phyloP scores from a whole-genome alignment of 92 coral and sea anemone genomes.

The Micromussa lordhowensis region DNA sequence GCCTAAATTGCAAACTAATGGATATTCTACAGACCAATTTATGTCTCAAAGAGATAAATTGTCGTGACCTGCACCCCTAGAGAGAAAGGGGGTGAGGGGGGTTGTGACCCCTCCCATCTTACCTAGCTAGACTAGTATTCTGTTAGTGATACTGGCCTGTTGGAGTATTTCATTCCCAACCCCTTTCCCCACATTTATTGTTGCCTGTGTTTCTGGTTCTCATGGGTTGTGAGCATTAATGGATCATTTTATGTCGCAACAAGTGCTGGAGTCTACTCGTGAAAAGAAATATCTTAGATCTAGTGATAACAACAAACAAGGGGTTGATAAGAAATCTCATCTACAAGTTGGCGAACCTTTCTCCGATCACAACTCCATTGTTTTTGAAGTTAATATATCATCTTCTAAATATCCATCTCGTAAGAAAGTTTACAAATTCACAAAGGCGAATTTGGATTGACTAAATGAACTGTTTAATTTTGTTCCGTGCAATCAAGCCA shows the following conservation, averaged over 20 bases:
- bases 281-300: constrained; percentile 26
- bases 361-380: constrained; percentile 37
- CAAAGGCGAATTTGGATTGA: constrained; percentile 28
- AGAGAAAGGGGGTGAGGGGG: too few relatives aligned
- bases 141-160: too few relatives aligned
- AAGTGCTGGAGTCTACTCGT: constrained; percentile 13
- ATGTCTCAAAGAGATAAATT: too few relatives aligned
- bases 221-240: too few relatives aligned
- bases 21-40: constrained; percentile 35
- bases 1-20: constrained; percentile 27
- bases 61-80: too few relatives aligned
- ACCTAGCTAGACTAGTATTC: too few relatives aligned
- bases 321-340: constrained; percentile 27
- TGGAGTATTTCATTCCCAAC: too few relatives aligned
- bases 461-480: constrained; percentile 33
- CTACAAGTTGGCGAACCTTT: constrained; percentile 39
- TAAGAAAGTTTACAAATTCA: constrained; percentile 21
- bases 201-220: too few relatives aligned
- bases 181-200: too few relatives aligned
- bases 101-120: too few relatives aligned
- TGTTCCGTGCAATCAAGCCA: constrained; percentile 39
- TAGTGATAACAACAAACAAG: constrained; percentile 16
- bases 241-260: constrained; percentile 33
- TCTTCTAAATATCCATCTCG: constrained; percentile 1
- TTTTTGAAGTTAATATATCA: constrained; percentile 19